These are phyloP conservation scores for Chrysogorgia sp. DNA, from an alignment of 92 coral and sea anemone species.

Conservation along the genomic window DNA sequence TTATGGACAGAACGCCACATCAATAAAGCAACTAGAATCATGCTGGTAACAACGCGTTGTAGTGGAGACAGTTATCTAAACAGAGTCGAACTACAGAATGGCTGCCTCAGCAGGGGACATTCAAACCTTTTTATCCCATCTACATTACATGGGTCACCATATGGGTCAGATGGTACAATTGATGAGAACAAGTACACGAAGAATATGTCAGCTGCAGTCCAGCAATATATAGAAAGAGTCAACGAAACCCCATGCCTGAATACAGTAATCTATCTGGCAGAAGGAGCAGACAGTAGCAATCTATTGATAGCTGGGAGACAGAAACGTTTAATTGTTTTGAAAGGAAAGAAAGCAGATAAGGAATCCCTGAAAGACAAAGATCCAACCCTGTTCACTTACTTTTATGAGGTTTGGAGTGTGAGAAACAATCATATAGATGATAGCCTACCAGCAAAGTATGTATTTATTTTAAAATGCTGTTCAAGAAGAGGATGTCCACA, in stretches of 20 bases:
- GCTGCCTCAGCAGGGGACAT: no score
- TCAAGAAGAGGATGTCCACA: slow-evolving; percentile 38
- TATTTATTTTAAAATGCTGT: slow-evolving; percentile 41
- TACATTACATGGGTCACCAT: slow-evolving; percentile 44
- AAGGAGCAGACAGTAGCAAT: slow-evolving; percentile 14
- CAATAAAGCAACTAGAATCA: slow-evolving; percentile 31
- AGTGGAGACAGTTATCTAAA: slow-evolving; percentile 60
- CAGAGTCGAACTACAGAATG: slow-evolving; percentile 53
- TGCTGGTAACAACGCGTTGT: slow-evolving; percentile 45
- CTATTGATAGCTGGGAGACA: neutral
- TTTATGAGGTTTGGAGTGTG: slow-evolving; percentile 1
- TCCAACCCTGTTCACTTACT: neutral
- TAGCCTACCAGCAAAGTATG: slow-evolving; percentile 39
- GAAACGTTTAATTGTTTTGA: slow-evolving; percentile 11
- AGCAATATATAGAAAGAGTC: no score
- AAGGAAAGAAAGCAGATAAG: slow-evolving; percentile 38
- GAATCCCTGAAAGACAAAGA: neutral
- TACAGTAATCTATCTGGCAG: slow-evolving; percentile 26
- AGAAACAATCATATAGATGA: no score
- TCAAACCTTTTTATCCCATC: no score
- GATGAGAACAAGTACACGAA: slow-evolving; percentile 32
- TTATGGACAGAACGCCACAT: slow-evolving; percentile 51
- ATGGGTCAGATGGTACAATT: slow-evolving; percentile 6
- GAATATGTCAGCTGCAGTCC: slow-evolving; percentile 46
- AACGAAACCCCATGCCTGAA: slow-evolving; percentile 43